A percentile compares a stretch with the other conserved stretches of the same genome.
These are phyloP conservation scores for Leptobrachium leishanense DNA, from an alignment of 2,113 vertebrate species.

Conservation along the genomic window DNA sequence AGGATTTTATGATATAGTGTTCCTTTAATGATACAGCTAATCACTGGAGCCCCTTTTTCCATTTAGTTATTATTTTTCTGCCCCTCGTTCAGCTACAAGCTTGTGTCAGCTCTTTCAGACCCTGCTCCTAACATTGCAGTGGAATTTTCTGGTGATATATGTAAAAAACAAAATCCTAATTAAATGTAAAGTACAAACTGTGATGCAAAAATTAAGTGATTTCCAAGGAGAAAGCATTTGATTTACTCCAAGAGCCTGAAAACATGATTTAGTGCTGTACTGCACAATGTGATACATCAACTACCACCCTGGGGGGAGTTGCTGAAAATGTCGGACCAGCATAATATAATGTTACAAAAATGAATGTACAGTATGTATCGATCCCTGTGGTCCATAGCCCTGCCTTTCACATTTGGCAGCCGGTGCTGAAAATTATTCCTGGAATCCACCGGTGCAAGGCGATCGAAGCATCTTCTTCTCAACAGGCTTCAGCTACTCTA, in stretches of 20 bases:
- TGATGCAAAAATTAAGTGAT: not conserved
- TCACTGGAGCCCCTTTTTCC: no score
- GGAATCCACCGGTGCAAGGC: not conserved
- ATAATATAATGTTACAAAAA: constrained; percentile 32
- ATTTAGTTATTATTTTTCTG: no score
- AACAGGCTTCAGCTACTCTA: not conserved
- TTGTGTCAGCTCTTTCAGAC: no score
- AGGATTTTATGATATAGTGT: no score
- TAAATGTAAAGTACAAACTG: no score
- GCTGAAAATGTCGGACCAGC: constrained; percentile 34
- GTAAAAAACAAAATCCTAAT: no score
- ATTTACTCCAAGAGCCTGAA: constrained; percentile 27
- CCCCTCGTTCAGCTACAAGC: no score
- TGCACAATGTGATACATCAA: constrained; percentile 18
- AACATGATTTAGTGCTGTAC: constrained; percentile 34
- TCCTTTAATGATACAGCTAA: no score
- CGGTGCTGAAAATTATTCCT: constrained; percentile 12
- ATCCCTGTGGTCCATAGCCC: constrained; percentile 26
- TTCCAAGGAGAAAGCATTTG: constrained; percentile 13
- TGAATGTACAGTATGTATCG: constrained; percentile 38
- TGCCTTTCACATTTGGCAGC: constrained; percentile 21
- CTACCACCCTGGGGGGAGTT: constrained; percentile 5
- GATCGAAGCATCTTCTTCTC: not conserved
- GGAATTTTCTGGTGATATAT: no score
- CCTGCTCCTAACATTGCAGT: no score